Percentiles rank a stretch among this genome's conserved stretches.
phyloP scores from a whole-genome alignment of 2,113 vertebrate species.

The Mesocricetus auratus region DNA sequence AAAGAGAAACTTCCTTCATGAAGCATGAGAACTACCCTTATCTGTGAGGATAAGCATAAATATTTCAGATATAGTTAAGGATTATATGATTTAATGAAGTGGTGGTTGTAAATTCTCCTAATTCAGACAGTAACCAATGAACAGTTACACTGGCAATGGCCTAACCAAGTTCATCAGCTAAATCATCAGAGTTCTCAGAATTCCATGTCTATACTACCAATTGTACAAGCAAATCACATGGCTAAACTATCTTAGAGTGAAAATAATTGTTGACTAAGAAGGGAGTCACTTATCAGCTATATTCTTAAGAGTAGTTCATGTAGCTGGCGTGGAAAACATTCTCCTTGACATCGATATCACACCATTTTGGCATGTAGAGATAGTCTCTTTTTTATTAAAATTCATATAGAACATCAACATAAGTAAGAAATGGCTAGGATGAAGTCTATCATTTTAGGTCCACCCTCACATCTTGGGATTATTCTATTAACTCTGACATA shows the following conservation, averaged over 20 bases:
- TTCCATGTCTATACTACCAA: neutral
- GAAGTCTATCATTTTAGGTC: neutral
- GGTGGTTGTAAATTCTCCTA: neutral
- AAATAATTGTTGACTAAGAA: neutral
- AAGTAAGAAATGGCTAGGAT: neutral
- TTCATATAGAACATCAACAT: neutral
- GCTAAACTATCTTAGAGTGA: neutral
- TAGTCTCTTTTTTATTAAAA: neutral
- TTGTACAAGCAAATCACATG: neutral
- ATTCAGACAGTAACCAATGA: neutral
- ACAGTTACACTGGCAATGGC: too few species aligned
- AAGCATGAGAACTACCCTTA: neutral
- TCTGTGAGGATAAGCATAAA: neutral
- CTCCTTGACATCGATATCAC: neutral
- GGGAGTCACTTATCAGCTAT: neutral
- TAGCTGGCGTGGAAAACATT: neutral
- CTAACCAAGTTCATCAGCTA: neutral
- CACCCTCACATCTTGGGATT: accelerated
- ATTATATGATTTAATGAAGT: neutral
- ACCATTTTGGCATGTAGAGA: neutral
- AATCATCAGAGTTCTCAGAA: neutral
- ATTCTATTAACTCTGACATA: neutral
- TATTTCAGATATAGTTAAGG: neutral
- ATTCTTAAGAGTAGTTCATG: neutral
- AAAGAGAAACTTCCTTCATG: neutral